These are phyloP conservation scores for Linurgus olivaceus DNA, from an alignment of 2,797 vertebrate species.

Conservation along the genomic window DNA sequence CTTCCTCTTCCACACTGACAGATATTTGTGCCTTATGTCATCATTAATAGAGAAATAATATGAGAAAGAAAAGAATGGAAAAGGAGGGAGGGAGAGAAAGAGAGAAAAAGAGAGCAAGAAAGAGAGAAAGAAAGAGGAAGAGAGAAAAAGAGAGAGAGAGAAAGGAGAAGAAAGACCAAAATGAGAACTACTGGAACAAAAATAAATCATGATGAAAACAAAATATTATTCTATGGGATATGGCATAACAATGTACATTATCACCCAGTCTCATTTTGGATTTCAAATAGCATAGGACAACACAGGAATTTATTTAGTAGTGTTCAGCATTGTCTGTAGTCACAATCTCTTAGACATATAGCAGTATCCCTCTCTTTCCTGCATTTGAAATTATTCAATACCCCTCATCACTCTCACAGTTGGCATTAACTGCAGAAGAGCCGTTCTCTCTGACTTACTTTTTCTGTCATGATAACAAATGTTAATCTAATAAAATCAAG, in stretches of 20 bases:
- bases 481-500: not conserved
- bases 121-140: accelerated
- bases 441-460: not conserved
- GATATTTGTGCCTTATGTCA: not conserved
- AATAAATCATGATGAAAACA: not conserved
- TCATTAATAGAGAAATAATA: not conserved
- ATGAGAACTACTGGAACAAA: not conserved
- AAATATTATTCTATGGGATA: not conserved
- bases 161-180: not conserved
- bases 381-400: not conserved
- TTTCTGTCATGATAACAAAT: not conserved
- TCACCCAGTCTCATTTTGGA: not conserved
- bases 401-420: not conserved
- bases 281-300: not conserved
- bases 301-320: not conserved
- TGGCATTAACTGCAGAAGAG: not conserved
- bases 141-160: accelerated
- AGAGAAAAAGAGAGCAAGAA: no score
- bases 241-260: not conserved
- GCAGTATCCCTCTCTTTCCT: not conserved
- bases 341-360: not conserved
- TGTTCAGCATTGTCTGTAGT: not conserved
- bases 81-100: accelerated
- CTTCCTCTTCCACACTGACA: not conserved
- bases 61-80: not conserved